A percentile compares a stretch with the other conserved stretches of the same genome.
phyloP scores from a whole-genome alignment of 1,140 invertebrate species.

The Scylla paramamosain region DNA sequence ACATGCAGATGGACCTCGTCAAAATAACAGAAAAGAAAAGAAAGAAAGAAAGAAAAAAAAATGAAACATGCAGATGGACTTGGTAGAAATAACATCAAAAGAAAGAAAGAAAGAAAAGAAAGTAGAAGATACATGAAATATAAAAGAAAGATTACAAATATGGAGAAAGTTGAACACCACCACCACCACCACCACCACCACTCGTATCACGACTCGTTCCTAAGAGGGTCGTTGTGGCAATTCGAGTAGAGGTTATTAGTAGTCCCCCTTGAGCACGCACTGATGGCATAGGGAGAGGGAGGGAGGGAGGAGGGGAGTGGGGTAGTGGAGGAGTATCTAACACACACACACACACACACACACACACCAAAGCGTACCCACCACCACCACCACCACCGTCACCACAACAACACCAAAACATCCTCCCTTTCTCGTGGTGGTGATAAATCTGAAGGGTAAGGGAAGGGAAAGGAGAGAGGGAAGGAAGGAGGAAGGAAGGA shows the following conservation, averaged over 20 bases:
- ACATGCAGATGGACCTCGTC: too few species aligned
- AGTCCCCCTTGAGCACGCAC: neutral
- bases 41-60: neutral
- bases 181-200: slow-evolving; percentile 12
- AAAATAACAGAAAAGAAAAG: too few species aligned
- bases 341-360: slow-evolving; percentile 12
- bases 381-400: neutral
- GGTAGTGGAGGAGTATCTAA: neutral
- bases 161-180: neutral
- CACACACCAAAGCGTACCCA: neutral
- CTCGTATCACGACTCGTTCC: neutral
- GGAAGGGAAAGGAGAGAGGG: too few species aligned
- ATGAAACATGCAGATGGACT: too few species aligned
- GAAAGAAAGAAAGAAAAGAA: neutral
- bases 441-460: too few species aligned
- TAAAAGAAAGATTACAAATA: neutral
- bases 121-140: neutral
- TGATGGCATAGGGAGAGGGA: neutral
- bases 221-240: neutral
- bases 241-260: neutral
- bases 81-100: too few species aligned
- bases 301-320: neutral
- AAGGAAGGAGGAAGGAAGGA: too few species aligned
- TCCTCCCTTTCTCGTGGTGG: too few species aligned
- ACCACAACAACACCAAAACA: neutral